phyloP scores from a whole-genome alignment of 2,888 invertebrate species.

The Rhagonycha lutea region DNA sequence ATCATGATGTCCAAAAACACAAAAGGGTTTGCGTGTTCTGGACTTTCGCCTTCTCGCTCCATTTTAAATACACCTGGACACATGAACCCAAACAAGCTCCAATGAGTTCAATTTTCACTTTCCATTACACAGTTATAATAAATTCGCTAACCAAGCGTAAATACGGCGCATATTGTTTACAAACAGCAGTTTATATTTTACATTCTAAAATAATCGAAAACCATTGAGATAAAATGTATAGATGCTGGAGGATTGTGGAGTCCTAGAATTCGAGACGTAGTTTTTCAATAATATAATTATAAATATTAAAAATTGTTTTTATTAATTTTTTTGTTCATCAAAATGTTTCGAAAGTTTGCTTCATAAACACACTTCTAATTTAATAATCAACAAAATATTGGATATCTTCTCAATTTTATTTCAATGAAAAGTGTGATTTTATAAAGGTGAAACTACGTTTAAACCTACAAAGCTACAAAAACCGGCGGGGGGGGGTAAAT shows the following conservation, averaged over 20 bases:
- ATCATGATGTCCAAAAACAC: constrained; percentile 75
- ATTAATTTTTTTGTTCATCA: no score
- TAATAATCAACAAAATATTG: no score
- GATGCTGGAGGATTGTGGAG: not conserved
- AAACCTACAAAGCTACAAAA: no score
- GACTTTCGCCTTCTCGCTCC: constrained; percentile 3
- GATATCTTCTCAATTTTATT: no score
- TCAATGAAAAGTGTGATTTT: no score
- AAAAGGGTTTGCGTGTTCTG: constrained; percentile 41
- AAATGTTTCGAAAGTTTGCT: no score
- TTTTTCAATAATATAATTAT: no score
- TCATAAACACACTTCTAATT: no score
- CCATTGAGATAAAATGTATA: not conserved
- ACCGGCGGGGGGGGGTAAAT: no score
- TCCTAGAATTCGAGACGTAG: no score
- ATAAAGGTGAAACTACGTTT: no score
- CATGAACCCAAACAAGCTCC: not conserved
- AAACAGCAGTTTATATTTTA: not conserved
- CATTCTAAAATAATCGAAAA: not conserved
- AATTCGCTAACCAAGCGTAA: not conserved
- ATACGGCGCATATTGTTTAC: not conserved
- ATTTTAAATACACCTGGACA: not conserved
- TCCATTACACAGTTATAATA: not conserved
- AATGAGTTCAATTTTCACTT: not conserved
- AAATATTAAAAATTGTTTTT: no score